These are phyloP conservation scores for Apis cerana DNA, from an alignment of 1,140 invertebrate species.

Conservation along the genomic window DNA sequence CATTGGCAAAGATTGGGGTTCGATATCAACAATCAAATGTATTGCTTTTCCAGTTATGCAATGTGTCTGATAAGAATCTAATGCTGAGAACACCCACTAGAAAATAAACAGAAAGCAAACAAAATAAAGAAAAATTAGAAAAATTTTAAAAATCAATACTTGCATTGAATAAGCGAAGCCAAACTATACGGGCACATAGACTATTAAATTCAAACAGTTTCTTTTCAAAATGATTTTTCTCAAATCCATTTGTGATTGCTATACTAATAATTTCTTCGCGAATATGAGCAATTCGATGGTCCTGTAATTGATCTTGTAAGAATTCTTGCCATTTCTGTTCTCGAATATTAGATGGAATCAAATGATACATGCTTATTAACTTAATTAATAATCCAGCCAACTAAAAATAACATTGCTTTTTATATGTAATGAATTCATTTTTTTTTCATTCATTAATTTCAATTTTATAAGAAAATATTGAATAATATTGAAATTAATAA, in stretches of 20 bases:
- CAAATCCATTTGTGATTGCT: conserved; percentile 16
- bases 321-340: conserved; percentile 57
- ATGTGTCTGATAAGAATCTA: conserved; percentile 1
- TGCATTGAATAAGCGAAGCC: conserved; percentile 35
- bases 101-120: background rate
- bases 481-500: background rate
- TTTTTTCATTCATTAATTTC: background rate
- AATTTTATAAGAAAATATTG: too few species aligned
- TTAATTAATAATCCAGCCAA: background rate
- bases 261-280: conserved; percentile 53
- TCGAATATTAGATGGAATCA: conserved; percentile 33
- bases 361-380: background rate
- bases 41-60: background rate
- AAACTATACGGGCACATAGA: conserved; percentile 32
- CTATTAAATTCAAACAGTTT: conserved; percentile 42
- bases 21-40: background rate
- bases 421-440: background rate
- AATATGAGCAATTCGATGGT: conserved; percentile 47
- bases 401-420: background rate
- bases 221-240: conserved; percentile 22
- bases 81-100: background rate
- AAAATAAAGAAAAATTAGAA: background rate
- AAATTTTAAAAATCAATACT: background rate
- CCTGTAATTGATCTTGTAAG: conserved; percentile 24
- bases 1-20: background rate